phyloP scores from a whole-genome alignment of 2,797 vertebrate species.

The Acanthiza pusilla region DNA sequence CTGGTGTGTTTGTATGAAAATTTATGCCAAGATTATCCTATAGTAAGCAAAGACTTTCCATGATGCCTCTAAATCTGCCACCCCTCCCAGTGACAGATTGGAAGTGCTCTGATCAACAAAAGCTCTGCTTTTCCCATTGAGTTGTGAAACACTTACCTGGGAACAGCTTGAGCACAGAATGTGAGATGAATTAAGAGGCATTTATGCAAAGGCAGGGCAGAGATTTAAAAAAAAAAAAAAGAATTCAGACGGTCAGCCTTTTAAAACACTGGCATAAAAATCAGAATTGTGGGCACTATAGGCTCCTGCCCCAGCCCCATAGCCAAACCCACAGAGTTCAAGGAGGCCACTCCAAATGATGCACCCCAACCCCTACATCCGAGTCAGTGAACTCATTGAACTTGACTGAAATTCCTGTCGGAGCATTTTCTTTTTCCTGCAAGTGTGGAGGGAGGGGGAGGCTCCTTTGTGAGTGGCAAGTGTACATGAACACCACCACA shows the following conservation, averaged over 20 bases:
- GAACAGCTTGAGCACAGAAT: constrained; percentile 14
- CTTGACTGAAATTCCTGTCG: constrained; percentile 60
- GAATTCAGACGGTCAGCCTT: not conserved
- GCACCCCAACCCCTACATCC: constrained; percentile 3
- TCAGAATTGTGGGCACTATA: not conserved
- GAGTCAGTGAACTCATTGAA: constrained; percentile 68
- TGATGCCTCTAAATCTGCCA: not conserved
- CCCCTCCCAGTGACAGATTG: not conserved
- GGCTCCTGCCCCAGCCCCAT: not conserved
- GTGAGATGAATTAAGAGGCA: not conserved
- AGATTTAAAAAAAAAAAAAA: not conserved
- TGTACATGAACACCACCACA: constrained; percentile 90
- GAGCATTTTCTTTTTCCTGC: constrained; percentile 70
- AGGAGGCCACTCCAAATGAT: not conserved
- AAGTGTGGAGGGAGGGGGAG: constrained; percentile 60
- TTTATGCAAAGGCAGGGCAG: not conserved
- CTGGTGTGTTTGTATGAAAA: not conserved
- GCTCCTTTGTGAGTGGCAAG: constrained; percentile 91
- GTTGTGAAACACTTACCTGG: constrained; percentile 23
- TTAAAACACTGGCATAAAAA: not conserved
- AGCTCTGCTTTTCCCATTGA: not conserved
- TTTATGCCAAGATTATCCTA: not conserved
- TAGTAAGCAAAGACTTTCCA: not conserved
- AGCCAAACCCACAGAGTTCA: not conserved
- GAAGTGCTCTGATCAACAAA: not conserved